Base-by-base conservation (phyloP, 2,797 vertebrate species). In the Loris lydekkerianus region DNA sequence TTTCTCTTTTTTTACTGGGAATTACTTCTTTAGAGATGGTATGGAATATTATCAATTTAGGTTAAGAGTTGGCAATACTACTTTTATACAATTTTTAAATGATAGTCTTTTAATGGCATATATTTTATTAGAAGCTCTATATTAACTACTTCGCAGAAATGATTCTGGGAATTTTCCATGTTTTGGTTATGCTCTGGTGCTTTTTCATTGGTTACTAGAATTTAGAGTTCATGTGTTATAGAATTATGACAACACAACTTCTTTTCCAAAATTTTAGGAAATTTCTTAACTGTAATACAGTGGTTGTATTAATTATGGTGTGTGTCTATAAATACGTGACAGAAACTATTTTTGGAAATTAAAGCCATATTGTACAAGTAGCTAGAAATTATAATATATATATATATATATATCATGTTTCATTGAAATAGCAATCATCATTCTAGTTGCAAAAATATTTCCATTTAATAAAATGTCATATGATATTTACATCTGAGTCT, bases 41-140 rank as follows among this genome's bases (percentile, higher is more conserved):
- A 67, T n/a, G 13, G 67, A 91, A 49, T 75, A 73, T 21, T 43
- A 23, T 84, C 27, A 67, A 29, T 78, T 69, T 60, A 89, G 78
- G 61, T 18, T 63, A 46, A 69, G 60, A 86, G 80, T n/a, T n/a
- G 20, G 8, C 84, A 77, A 88, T 73, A 46, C 11, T 78, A 40
- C 9, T 29, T 88, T 91, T 76, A 49, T 37, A 86, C 40, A 77
- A 77, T 73, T 83, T 84, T 92, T 23, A 46, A 91, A 83, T 37
- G 46, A 61, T 56, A n/a, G 6, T 34, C 37, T 61, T 61, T 73
- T 92, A 73, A 92, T 69, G 60, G 15, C 10, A 75, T 58, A 9
- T 14, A 18, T 81, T 93, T 89, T 86, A 29, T 46, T 61, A 67
- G 88, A 72, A 89, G 20, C 9, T 20, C 25, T 80, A 8, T 14